A percentile compares a stretch with the other conserved stretches of the same genome.
Conservation (phyloP, 1,140 invertebrate genomes). For the Amyelois transitella region DNA sequence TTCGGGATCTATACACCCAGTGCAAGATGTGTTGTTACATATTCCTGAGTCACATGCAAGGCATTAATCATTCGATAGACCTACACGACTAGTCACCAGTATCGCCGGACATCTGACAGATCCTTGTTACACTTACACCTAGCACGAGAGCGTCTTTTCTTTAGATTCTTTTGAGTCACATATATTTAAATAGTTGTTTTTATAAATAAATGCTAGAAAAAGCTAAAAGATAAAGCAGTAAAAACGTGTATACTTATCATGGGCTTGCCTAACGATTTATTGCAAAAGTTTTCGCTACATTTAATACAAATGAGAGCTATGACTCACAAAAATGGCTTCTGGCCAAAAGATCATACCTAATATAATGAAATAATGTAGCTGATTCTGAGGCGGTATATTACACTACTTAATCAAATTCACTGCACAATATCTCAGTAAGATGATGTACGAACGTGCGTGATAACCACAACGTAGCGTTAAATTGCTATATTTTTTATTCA, state of each 20-base stretch:
- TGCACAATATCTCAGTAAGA: not conserved
- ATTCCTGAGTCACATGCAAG: no score
- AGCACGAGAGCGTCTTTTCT: no score
- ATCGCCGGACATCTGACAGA: no score
- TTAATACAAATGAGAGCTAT: not conserved
- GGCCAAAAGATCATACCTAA: not conserved
- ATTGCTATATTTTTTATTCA: no score
- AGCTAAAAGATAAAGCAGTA: not conserved
- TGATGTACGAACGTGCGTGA: not conserved
- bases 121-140: no score
- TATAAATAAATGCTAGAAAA: not conserved
- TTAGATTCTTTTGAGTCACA: no score
- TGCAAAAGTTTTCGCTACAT: not conserved
- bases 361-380: not conserved
- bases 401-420: not conserved
- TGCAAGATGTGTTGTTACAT: no score
- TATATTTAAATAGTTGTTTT: constrained; percentile 2
- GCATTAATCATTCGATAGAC: no score
- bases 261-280: not conserved
- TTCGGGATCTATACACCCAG: no score
- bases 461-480: not conserved
- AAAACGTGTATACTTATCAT: not conserved
- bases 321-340: not conserved
- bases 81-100: no score
- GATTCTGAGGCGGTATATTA: not conserved